phyloP scores from a whole-genome alignment of 2,113 vertebrate genomes.

The Serinus canaria region DNA sequence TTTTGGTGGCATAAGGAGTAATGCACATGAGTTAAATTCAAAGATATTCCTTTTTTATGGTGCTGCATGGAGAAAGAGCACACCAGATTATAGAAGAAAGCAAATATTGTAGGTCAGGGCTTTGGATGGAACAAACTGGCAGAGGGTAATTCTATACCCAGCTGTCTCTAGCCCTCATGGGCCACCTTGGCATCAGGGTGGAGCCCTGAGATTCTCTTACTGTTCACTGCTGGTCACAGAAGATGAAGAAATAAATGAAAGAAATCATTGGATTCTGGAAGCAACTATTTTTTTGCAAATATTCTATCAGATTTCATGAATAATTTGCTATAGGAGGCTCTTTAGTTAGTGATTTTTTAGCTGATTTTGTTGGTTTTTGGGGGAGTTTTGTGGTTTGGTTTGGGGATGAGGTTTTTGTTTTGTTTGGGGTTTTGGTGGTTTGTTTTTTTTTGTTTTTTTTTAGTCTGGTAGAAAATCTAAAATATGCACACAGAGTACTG shows the following conservation, averaged over 20 bases:
- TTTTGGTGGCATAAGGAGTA: fast-evolving
- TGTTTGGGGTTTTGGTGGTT: no score
- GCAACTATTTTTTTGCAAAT: background rate
- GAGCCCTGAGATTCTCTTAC: background rate
- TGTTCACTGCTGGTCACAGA: background rate
- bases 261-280: background rate
- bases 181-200: background rate
- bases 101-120: background rate
- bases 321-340: background rate
- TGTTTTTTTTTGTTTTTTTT: background rate
- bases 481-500: background rate
- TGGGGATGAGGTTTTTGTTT: background rate
- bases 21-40: background rate
- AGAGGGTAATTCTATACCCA: background rate
- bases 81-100: background rate
- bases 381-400: background rate
- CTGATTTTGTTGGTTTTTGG: background rate
- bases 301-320: background rate
- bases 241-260: background rate
- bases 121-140: background rate
- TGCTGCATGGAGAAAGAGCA: background rate
- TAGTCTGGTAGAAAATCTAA: background rate
- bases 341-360: background rate
- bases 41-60: background rate
- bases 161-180: background rate